Evolutionary conservation across 2,113 vertebrate species (phyloP).

Genomic region (Otus sunia): DNA sequence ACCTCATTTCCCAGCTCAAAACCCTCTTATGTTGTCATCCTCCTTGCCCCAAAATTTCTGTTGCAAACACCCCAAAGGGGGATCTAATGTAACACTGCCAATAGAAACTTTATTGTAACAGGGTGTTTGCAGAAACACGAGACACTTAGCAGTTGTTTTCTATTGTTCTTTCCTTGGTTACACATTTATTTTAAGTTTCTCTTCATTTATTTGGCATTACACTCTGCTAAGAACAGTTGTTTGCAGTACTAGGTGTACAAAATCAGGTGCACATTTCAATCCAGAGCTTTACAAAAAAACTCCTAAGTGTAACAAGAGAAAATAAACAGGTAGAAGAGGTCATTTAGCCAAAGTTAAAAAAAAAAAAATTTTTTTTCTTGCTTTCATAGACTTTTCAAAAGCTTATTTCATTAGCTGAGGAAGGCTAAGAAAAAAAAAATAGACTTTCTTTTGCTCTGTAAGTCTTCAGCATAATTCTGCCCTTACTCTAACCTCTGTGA

Average conservation of each 20-base stretch:
- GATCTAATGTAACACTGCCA: accelerated
- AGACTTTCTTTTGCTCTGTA: background rate
- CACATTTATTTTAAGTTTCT: background rate
- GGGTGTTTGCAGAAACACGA: background rate
- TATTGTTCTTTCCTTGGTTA: background rate
- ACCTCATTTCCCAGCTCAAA: background rate
- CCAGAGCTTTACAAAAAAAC: background rate
- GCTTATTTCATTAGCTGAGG: background rate
- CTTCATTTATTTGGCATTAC: background rate
- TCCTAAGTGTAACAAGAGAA: background rate
- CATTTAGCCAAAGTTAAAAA: background rate
- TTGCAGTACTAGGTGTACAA: background rate
- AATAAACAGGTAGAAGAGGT: background rate
- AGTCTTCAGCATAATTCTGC: background rate
- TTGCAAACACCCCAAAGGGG: background rate
- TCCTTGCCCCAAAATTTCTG: background rate
- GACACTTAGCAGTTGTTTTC: background rate
- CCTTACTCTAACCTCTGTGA: background rate
- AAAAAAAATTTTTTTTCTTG: background rate
- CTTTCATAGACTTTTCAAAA: background rate
- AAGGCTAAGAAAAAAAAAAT: background rate
- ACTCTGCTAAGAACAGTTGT: background rate
- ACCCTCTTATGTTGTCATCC: background rate
- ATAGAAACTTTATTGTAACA: background rate
- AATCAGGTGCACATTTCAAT: background rate